These are phyloP conservation scores for Sebastes minor DNA, from an alignment of 2,797 vertebrate genomes.

Conservation along the genomic window DNA sequence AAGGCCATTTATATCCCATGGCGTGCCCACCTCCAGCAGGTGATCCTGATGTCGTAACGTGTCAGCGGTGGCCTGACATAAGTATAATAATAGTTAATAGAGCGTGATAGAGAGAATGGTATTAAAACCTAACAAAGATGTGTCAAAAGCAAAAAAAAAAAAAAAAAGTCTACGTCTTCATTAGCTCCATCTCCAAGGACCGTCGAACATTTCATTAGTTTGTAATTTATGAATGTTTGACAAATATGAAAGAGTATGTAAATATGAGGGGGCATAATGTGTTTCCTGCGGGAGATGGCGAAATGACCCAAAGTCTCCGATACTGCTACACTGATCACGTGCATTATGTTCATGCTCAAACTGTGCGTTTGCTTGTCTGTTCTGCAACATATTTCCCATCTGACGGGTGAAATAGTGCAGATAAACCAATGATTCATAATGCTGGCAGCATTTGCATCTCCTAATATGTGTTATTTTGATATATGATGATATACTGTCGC, in stretches of 20 bases:
- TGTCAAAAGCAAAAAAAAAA: slow-evolving; percentile 80
- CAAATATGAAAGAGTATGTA: slow-evolving; percentile 99
- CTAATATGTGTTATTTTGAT: slow-evolving; percentile 87
- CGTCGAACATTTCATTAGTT: slow-evolving; percentile 99
- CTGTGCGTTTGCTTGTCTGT: slow-evolving; percentile 88
- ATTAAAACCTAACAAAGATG: slow-evolving; percentile 93
- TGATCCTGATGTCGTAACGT: slow-evolving; percentile 89
- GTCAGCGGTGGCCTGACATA: slow-evolving; percentile 89
- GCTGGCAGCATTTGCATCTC: slow-evolving; percentile 94
- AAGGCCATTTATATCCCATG: slow-evolving; percentile 74
- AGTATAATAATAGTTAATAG: slow-evolving; percentile 97
- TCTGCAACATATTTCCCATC: slow-evolving; percentile 88
- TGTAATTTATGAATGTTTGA: slow-evolving; percentile 99
- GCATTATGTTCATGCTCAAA: slow-evolving; percentile 94
- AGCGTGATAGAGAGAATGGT: slow-evolving; percentile 90
- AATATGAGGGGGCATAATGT: slow-evolving; percentile 97
- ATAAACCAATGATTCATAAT: slow-evolving; percentile 98
- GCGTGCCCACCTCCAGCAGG: slow-evolving; percentile 89
- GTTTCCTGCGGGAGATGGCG: slow-evolving; percentile 99
- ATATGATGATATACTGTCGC: slow-evolving; percentile 78
- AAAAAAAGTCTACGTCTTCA: slow-evolving; percentile 92
- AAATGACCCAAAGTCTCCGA: slow-evolving; percentile 99
- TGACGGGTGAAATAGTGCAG: slow-evolving; percentile 99
- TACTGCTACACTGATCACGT: slow-evolving; percentile 95
- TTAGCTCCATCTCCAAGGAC: slow-evolving; percentile 96